phyloP scores from a whole-genome alignment of 2,113 vertebrate genomes.

The Syngnathus scovelli region DNA sequence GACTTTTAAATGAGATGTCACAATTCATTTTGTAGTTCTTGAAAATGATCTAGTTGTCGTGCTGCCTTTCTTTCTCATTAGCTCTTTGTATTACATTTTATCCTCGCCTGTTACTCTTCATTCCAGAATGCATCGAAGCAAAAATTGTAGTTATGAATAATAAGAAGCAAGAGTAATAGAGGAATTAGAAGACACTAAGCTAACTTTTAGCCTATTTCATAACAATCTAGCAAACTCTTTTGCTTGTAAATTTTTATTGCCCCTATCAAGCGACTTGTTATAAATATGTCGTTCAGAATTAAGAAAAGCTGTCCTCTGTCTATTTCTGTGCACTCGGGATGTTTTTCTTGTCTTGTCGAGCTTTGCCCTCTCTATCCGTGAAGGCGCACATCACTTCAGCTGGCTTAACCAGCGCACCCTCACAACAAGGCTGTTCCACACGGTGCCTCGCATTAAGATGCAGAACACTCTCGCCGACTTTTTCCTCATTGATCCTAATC shows the following conservation, averaged over 20 bases:
- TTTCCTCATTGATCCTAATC: constrained; percentile 57
- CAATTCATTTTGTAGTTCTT: constrained; percentile 7
- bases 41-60: background rate
- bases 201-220: too few relatives aligned
- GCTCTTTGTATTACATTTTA: constrained; percentile 1
- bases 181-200: too few relatives aligned
- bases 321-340: background rate
- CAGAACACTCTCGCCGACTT: constrained; percentile 49
- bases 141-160: background rate
- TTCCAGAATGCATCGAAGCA: constrained; percentile 1
- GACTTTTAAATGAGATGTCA: constrained; percentile 12
- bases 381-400: background rate
- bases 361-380: constrained; percentile 19
- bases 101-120: constrained; percentile 11
- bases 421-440: constrained; percentile 46
- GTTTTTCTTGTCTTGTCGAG: background rate
- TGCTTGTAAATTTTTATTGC: too few relatives aligned
- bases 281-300: too few relatives aligned
- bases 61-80: background rate
- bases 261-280: too few relatives aligned
- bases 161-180: too few relatives aligned
- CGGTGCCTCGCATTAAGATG: constrained; percentile 56
- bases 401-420: constrained; percentile 11
- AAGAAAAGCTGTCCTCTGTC: background rate
- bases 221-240: too few relatives aligned